Evolutionary conservation across 2,797 vertebrate species (phyloP).

Genomic region (Etheostoma perlongum): DNA sequence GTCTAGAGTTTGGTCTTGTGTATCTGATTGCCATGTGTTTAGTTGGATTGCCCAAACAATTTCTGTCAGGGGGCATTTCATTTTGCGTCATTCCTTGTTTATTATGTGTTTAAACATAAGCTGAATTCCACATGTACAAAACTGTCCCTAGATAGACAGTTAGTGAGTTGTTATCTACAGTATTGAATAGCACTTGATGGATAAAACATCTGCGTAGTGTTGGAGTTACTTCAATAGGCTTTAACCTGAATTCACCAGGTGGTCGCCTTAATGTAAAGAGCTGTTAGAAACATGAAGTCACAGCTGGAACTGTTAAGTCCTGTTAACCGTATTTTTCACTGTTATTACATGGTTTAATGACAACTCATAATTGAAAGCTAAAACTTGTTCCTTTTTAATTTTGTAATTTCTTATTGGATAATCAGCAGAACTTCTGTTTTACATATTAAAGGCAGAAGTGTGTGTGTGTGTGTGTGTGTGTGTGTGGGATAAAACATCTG

Average conservation of each 20-base stretch:
- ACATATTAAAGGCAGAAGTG: slow-evolving; percentile 6
- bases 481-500: slow-evolving; percentile 14
- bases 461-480: slow-evolving; percentile 31
- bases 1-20: slow-evolving; percentile 28
- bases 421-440: neutral
- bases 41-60: slow-evolving; percentile 30
- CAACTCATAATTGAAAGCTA: neutral
- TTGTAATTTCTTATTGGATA: neutral
- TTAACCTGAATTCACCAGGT: slow-evolving; percentile 13
- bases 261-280: slow-evolving; percentile 7
- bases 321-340: neutral
- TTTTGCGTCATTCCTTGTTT: slow-evolving; percentile 26
- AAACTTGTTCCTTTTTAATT: neutral
- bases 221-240: slow-evolving; percentile 6
- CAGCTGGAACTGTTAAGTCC: neutral
- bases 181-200: neutral
- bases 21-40: slow-evolving; percentile 26
- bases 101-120: slow-evolving; percentile 22
- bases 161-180: slow-evolving; percentile 5
- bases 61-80: slow-evolving; percentile 27
- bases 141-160: neutral
- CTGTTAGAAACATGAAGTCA: neutral
- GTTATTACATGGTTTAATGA: neutral
- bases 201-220: slow-evolving; percentile 16
- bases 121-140: slow-evolving; percentile 39